These are phyloP conservation scores for Protaetia brevitarsis DNA, from an alignment of 1,140 invertebrate species.

Conservation along the genomic window DNA sequence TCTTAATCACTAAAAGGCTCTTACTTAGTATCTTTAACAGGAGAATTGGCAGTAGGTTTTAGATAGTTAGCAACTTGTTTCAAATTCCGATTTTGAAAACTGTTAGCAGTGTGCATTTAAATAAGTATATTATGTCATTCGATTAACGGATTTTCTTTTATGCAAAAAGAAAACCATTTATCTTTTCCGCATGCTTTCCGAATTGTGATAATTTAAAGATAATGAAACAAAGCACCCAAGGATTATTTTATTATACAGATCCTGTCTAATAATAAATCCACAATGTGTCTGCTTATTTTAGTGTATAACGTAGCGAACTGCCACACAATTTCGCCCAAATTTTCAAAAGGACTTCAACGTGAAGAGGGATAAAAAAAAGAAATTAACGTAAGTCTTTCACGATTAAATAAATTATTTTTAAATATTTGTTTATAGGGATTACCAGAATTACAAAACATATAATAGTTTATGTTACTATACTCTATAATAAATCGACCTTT, in stretches of 20 bases:
- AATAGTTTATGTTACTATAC: background rate
- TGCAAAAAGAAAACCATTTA: background rate
- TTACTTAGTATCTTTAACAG: background rate
- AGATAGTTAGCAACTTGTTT: background rate
- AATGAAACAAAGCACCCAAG: constrained; percentile 12
- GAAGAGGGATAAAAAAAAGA: background rate
- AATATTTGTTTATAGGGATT: background rate
- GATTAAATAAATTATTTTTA: constrained; percentile 9
- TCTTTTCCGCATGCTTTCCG: background rate
- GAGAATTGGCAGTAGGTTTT: background rate
- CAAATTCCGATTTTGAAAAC: background rate
- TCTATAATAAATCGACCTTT: constrained; percentile 9
- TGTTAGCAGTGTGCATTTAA: too few species aligned
- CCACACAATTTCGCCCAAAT: background rate
- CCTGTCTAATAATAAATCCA: constrained; percentile 3
- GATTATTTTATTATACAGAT: constrained; percentile 1
- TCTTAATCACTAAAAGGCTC: too few species aligned
- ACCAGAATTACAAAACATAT: background rate
- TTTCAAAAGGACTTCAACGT: background rate
- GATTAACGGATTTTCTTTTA: background rate
- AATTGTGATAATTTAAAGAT: background rate
- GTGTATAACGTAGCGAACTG: background rate
- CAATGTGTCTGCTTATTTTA: background rate
- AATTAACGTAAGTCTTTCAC: background rate
- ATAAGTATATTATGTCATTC: constrained; percentile 17